A percentile compares a stretch with the other conserved stretches of the same genome.
These are phyloP conservation scores for Trichogramma pretiosum DNA, from an alignment of 1,140 invertebrate genomes.

Conservation along the genomic window DNA sequence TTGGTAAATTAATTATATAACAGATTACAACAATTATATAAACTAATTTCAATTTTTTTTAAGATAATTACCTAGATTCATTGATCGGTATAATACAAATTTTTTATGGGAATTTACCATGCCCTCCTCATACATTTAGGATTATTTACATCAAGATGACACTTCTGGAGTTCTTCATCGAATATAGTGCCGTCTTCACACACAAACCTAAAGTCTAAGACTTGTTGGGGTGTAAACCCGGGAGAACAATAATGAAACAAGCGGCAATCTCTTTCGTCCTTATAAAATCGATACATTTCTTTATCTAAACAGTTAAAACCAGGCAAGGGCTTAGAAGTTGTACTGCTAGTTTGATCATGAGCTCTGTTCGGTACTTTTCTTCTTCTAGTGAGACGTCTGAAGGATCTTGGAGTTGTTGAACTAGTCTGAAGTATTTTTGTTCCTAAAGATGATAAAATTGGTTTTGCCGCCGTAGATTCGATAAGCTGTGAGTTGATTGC, in stretches of 20 bases:
- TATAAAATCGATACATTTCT: constrained; percentile 50
- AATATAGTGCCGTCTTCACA: constrained; percentile 51
- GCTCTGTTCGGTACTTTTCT: constrained; percentile 9
- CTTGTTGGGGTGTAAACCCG: constrained; percentile 48
- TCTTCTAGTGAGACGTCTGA: neutral
- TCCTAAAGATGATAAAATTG: neutral
- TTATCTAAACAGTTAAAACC: constrained; percentile 51
- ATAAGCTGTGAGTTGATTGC: neutral
- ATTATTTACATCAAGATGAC: constrained; percentile 32
- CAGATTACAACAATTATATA: no score
- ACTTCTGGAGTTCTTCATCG: constrained; percentile 48
- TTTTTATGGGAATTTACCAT: no score
- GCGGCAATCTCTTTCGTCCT: constrained; percentile 49
- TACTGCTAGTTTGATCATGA: constrained; percentile 6
- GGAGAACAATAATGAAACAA: constrained; percentile 54
- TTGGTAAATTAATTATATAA: no score
- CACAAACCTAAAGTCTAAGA: constrained; percentile 52
- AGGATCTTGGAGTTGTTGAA: constrained; percentile 7
- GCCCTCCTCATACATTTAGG: constrained; percentile 30
- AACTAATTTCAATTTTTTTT: no score
- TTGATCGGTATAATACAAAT: no score
- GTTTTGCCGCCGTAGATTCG: no score
- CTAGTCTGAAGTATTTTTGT: neutral
- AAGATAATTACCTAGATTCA: no score
- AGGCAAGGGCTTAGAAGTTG: constrained; percentile 4